Evolutionary conservation across 2,888 invertebrate genomes (phyloP).

Genomic region (Azorinus chamasolen): DNA sequence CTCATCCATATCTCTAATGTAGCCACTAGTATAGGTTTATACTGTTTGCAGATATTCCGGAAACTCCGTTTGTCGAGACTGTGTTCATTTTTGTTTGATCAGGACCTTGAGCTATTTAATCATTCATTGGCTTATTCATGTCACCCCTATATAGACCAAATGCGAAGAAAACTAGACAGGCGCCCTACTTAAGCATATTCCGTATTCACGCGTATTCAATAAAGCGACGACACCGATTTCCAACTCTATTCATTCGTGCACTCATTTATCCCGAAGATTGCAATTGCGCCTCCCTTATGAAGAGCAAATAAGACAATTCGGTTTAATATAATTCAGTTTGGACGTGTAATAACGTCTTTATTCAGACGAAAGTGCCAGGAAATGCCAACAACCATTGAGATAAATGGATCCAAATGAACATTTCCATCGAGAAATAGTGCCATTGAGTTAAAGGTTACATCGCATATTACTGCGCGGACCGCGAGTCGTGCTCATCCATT

Average conservation of each 20-base stretch:
- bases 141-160: too few species aligned
- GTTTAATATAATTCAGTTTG: constrained; percentile 68
- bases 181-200: too few species aligned
- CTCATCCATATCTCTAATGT: too few species aligned
- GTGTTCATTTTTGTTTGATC: too few species aligned
- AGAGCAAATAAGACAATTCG: constrained; percentile 59
- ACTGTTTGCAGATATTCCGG: too few species aligned
- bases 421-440: constrained; percentile 51
- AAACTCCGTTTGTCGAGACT: too few species aligned
- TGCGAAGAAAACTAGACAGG: too few species aligned
- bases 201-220: constrained; percentile 11
- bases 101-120: too few species aligned
- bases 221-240: neutral
- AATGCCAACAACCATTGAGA: constrained; percentile 55
- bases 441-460: constrained; percentile 58
- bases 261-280: constrained; percentile 47
- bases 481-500: constrained; percentile 60
- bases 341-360: constrained; percentile 62
- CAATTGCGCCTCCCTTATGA: constrained; percentile 52
- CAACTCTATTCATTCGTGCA: constrained; percentile 21
- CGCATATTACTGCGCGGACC: constrained; percentile 53
- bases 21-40: too few species aligned
- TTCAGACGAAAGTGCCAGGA: constrained; percentile 43
- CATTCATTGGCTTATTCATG: too few species aligned
- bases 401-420: constrained; percentile 57